Evolutionary conservation across 2,797 vertebrate species (phyloP).

Genomic region (Coluber constrictor): DNA sequence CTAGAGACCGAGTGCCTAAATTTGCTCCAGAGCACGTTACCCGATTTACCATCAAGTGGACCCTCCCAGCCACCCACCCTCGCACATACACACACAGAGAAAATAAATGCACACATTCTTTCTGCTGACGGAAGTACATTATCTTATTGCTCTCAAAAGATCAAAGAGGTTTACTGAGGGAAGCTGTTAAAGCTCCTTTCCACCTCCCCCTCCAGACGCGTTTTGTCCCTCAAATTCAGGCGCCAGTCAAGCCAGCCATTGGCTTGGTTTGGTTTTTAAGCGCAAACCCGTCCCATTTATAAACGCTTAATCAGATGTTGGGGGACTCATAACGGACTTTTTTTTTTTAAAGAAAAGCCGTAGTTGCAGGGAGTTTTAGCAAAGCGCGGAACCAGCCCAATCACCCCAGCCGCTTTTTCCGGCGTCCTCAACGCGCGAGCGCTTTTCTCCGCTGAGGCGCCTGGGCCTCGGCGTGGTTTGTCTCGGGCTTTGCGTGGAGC

Average conservation of each 20-base stretch:
- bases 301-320: neutral
- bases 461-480: neutral
- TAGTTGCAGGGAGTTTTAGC: neutral
- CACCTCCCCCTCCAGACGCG: neutral
- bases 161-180: neutral
- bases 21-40: neutral
- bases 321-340: neutral
- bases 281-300: neutral
- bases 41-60: neutral
- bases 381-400: neutral
- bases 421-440: neutral
- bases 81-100: no score
- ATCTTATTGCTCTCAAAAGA: neutral
- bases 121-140: neutral
- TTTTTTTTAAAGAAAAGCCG: neutral
- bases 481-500: no score
- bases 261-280: neutral
- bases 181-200: neutral
- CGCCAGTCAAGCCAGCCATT: neutral
- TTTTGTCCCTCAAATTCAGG: neutral
- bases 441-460: neutral
- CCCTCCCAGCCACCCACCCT: rapidly evolving
- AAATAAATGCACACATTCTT: no score
- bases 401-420: no score
- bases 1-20: neutral